A percentile compares a stretch with the other conserved stretches of the same genome.
Evolutionary conservation across 23 tunicate genomes (phyloP).

Genomic region (Oikopleura dioica): DNA sequence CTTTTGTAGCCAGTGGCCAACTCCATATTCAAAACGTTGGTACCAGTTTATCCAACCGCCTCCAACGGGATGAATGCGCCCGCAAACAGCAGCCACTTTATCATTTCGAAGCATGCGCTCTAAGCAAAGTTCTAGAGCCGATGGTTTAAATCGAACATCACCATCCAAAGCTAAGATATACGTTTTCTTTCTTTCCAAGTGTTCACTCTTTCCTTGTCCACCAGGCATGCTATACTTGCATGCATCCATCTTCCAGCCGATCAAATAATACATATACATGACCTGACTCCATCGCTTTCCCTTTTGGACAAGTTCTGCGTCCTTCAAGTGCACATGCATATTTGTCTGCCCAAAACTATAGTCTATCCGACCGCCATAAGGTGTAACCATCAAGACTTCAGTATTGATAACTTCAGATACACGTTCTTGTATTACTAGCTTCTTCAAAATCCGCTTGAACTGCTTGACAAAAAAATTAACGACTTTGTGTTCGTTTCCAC

Average conservation of each 20-base stretch:
- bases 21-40: conserved; percentile 90
- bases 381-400: conserved; percentile 21
- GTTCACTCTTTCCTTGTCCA: not conserved
- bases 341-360: conserved; percentile 47
- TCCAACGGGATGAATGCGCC: conserved; percentile 93
- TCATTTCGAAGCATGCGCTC: conserved; percentile 81
- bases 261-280: conserved; percentile 97
- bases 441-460: conserved; percentile 23
- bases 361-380: conserved; percentile 85
- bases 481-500: conserved; percentile 22
- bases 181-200: conserved; percentile 47
- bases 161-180: conserved; percentile 82
- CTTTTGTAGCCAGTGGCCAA: conserved; percentile 95
- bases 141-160: conserved; percentile 83
- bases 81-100: conserved; percentile 90
- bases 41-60: conserved; percentile 82
- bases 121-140: conserved; percentile 38
- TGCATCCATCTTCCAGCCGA: conserved; percentile 23
- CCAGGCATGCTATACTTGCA: not conserved
- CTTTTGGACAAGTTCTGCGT: conserved; percentile 41
- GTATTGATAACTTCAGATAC: conserved; percentile 1
- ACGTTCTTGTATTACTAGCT: not conserved
- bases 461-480: conserved; percentile 40
- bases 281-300: conserved; percentile 95
- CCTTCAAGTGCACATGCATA: conserved; percentile 47